Evolutionary conservation across 1,140 invertebrate species (phyloP).

Genomic region (Magallana gigas): DNA sequence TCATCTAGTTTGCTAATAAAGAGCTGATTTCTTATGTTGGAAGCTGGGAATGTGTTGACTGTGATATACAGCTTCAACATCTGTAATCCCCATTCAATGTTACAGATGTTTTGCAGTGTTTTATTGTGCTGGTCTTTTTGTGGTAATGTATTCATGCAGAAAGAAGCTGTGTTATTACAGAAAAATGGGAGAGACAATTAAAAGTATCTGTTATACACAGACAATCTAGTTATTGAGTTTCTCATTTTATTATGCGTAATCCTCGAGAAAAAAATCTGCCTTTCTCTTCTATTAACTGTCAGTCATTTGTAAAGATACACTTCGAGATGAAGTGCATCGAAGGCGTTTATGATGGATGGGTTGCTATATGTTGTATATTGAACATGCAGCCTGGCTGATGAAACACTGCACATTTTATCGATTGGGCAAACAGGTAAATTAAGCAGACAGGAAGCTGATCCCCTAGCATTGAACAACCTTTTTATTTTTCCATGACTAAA

Average conservation of each 20-base stretch:
- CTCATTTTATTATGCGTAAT: not conserved
- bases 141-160: not conserved
- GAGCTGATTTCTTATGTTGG: not conserved
- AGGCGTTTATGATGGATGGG: not conserved
- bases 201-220: slow-evolving; percentile 13
- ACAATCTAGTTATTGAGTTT: not conserved
- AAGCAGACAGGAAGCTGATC: no score
- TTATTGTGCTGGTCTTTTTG: slow-evolving; percentile 9
- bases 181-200: not conserved
- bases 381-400: not conserved
- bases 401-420: no score
- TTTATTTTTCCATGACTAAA: no score
- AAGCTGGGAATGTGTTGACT: slow-evolving; percentile 4
- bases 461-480: no score
- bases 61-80: not conserved
- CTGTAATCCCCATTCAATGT: not conserved
- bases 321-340: not conserved
- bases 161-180: slow-evolving; percentile 17
- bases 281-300: not conserved
- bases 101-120: slow-evolving; percentile 8
- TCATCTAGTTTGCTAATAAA: not conserved
- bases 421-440: no score
- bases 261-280: no score
- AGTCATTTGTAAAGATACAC: not conserved
- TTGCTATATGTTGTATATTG: not conserved